A percentile compares a stretch with the other conserved stretches of the same genome.
phyloP scores from a whole-genome alignment of 2,113 vertebrate genomes.

The Anoplopoma fimbria region DNA sequence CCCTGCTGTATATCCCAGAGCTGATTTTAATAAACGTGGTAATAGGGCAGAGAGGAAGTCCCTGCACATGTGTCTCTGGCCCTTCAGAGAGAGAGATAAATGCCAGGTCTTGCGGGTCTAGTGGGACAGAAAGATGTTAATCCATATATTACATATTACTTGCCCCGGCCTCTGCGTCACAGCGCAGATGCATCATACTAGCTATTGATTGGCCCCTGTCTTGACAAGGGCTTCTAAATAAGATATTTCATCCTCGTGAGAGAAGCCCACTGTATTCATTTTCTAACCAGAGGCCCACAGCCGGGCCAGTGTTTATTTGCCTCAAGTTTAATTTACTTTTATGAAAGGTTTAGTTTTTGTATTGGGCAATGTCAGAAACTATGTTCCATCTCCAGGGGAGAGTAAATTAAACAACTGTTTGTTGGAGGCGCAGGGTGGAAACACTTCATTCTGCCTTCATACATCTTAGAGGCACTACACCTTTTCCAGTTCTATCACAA shows the following conservation, averaged over 20 bases:
- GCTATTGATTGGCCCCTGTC: conserved; percentile 66
- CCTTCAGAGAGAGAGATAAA: conserved; percentile 74
- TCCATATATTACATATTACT: conserved; percentile 71
- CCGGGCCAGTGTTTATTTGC: conserved; percentile 19
- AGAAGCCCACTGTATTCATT: conserved; percentile 49
- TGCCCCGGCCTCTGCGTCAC: conserved; percentile 24
- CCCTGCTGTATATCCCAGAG: conserved; percentile 53
- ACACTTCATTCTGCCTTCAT: conserved; percentile 2
- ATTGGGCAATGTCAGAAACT: conserved; percentile 12
- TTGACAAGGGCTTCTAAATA: conserved; percentile 64
- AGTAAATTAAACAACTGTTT: conserved; percentile 12
- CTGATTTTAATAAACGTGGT: conserved; percentile 76
- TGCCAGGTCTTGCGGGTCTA: conserved; percentile 52
- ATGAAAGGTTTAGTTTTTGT: conserved; percentile 17
- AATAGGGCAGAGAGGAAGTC: conserved; percentile 57
- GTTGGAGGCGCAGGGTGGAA: background rate
- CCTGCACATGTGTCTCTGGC: conserved; percentile 42
- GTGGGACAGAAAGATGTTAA: conserved; percentile 67
- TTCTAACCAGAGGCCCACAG: conserved; percentile 37
- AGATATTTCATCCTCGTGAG: conserved; percentile 64
- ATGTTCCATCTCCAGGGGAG: conserved; percentile 24
- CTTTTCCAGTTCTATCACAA: background rate
- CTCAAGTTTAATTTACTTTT: conserved; percentile 46
- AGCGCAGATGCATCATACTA: conserved; percentile 62
- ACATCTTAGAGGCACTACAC: background rate